Conservation (phyloP, 1,140 invertebrate species). For the Homalodisca vitripennis region DNA sequence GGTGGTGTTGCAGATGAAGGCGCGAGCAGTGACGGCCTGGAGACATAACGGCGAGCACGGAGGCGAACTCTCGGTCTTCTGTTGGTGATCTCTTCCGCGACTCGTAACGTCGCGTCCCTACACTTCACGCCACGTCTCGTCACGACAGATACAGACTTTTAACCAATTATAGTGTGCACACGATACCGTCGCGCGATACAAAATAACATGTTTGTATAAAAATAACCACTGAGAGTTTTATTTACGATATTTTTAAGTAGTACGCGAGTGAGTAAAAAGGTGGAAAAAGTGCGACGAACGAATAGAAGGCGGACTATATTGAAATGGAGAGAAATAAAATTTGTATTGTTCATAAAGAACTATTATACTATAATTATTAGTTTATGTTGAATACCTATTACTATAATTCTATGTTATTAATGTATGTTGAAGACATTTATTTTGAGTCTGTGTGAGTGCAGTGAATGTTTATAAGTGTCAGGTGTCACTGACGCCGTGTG, state of each 20-base stretch:
- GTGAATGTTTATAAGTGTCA: constrained; percentile 23
- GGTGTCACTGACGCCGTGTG: constrained; percentile 8
- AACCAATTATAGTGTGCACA: constrained; percentile 28
- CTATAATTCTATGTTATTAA: constrained; percentile 25
- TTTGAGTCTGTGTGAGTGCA: constrained; percentile 24
- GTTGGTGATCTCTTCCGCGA: constrained; percentile 60
- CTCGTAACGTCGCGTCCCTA: neutral
- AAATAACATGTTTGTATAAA: neutral
- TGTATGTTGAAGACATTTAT: constrained; percentile 24
- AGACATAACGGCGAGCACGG: constrained; percentile 53
- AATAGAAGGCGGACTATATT: constrained; percentile 15
- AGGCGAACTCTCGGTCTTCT: constrained; percentile 69
- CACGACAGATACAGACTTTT: constrained; percentile 20
- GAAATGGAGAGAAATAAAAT: constrained; percentile 20
- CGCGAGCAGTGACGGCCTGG: constrained; percentile 65
- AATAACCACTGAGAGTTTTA: constrained; percentile 17
- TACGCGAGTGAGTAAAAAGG: constrained; percentile 15
- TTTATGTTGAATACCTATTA: constrained; percentile 24
- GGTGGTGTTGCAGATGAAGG: constrained; percentile 63
- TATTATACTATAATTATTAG: constrained; percentile 20
- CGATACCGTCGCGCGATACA: neutral
- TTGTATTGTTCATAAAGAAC: constrained; percentile 8
- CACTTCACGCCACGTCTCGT: too few species aligned
- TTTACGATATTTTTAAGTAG: constrained; percentile 14
- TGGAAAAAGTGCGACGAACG: constrained; percentile 6